These are phyloP conservation scores for Lepus timidus DNA, from an alignment of 2,113 vertebrate genomes.

Conservation along the genomic window DNA sequence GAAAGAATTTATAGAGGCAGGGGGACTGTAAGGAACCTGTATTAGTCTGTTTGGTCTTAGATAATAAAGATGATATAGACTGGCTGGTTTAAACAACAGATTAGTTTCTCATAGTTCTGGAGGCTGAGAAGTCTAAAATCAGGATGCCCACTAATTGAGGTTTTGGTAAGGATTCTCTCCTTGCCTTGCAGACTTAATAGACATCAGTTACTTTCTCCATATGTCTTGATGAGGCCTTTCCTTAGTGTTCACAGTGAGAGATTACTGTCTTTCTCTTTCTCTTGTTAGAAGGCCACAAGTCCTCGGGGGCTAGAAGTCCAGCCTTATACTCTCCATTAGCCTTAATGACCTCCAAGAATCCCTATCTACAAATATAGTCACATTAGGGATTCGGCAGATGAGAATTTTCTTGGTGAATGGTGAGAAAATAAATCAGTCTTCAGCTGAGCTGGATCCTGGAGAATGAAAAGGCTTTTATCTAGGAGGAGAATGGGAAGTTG, in stretches of 20 bases:
- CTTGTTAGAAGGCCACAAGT: neutral
- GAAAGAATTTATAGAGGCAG: neutral
- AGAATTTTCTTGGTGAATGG: neutral
- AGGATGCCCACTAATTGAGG: neutral
- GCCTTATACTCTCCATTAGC: neutral
- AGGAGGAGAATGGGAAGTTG: neutral
- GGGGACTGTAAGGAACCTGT: neutral
- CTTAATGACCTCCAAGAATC: neutral
- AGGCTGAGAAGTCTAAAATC: too few relatives aligned
- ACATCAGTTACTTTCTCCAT: neutral
- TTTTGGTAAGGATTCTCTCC: neutral
- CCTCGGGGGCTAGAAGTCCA: neutral
- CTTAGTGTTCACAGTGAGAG: too few relatives aligned
- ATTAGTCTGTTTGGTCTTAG: neutral
- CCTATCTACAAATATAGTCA: neutral
- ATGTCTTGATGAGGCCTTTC: neutral
- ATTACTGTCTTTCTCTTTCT: neutral
- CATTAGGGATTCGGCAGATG: neutral
- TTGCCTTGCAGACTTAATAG: neutral
- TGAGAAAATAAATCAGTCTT: neutral
- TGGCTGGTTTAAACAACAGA: neutral
- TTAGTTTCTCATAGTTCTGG: neutral
- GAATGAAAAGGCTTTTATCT: neutral
- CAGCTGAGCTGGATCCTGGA: neutral
- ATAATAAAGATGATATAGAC: neutral